Evolutionary conservation across 2,113 vertebrate genomes (phyloP).

Genomic region (Pleuronectes platessa): DNA sequence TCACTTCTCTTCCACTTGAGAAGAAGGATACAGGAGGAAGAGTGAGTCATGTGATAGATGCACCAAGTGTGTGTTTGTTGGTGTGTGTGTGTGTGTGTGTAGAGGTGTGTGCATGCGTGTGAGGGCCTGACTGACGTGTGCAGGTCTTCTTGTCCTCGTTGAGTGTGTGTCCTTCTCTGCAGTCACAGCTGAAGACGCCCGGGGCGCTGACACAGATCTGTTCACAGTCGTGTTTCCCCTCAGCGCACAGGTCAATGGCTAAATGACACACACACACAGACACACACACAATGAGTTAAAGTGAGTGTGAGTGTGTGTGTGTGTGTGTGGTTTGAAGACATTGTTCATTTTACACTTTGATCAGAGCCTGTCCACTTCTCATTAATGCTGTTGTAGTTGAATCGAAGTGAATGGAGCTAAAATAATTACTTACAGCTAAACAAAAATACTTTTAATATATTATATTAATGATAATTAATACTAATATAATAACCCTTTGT

Average conservation of each 20-base stretch:
- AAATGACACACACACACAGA: slow-evolving; percentile 37
- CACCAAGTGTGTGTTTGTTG: neutral
- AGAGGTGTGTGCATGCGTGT: slow-evolving; percentile 3
- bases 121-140: slow-evolving; percentile 74
- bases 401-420: too few relatives aligned
- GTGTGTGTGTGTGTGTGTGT: slow-evolving; percentile 25
- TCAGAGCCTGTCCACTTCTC: too few relatives aligned
- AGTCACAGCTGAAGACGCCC: slow-evolving; percentile 84
- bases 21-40: neutral
- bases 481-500: too few relatives aligned
- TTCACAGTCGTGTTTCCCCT: slow-evolving; percentile 86
- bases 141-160: slow-evolving; percentile 88
- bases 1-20: too few relatives aligned
- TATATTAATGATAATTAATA: too few relatives aligned
- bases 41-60: slow-evolving; percentile 9
- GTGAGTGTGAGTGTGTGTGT: too few relatives aligned
- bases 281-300: neutral
- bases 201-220: slow-evolving; percentile 85
- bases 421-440: too few relatives aligned
- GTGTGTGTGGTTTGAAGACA: too few relatives aligned
- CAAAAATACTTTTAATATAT: too few relatives aligned
- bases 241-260: slow-evolving; percentile 79
- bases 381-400: too few relatives aligned
- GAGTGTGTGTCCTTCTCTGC: slow-evolving; percentile 84
- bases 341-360: too few relatives aligned